Conservation (phyloP, 2,797 vertebrate genomes). For the Fringilla coelebs region DNA sequence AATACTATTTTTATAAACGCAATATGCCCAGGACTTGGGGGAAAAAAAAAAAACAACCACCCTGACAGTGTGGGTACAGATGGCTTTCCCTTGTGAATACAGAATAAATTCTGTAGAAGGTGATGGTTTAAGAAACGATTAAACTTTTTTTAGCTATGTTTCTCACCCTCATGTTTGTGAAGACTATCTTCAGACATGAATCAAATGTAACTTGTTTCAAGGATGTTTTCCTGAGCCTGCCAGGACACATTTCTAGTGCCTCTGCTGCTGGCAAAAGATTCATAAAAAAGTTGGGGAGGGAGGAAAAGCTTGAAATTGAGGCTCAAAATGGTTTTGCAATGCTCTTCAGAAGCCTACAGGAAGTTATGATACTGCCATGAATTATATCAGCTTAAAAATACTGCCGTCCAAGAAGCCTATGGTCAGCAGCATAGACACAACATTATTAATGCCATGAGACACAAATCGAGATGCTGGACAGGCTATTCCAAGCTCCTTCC, state of each 20-base stretch:
- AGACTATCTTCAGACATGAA: constrained; percentile 61
- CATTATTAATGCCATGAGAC: neutral
- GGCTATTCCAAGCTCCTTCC: neutral
- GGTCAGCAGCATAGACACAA: neutral
- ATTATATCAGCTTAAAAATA: neutral
- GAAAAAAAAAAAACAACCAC: neutral
- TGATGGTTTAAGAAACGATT: constrained; percentile 61
- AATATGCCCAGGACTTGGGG: constrained; percentile 53
- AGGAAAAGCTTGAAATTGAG: neutral
- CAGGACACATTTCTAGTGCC: constrained; percentile 37
- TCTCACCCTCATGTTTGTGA: constrained; percentile 56
- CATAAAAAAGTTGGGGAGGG: neutral
- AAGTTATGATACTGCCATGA: neutral
- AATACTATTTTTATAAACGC: constrained; percentile 62
- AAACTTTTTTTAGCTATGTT: constrained; percentile 54
- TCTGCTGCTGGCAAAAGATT: constrained; percentile 33
- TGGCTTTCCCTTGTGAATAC: constrained; percentile 62
- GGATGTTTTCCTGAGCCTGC: constrained; percentile 53
- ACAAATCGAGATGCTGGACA: neutral
- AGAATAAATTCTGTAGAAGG: constrained; percentile 55
- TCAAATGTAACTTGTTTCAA: constrained; percentile 50
- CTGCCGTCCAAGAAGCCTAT: neutral
- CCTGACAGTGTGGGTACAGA: constrained; percentile 65
- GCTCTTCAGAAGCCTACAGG: neutral
- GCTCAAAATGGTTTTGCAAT: neutral